These are phyloP conservation scores for Chelonia mydas DNA, from an alignment of 2,797 vertebrate species.

Conservation along the genomic window DNA sequence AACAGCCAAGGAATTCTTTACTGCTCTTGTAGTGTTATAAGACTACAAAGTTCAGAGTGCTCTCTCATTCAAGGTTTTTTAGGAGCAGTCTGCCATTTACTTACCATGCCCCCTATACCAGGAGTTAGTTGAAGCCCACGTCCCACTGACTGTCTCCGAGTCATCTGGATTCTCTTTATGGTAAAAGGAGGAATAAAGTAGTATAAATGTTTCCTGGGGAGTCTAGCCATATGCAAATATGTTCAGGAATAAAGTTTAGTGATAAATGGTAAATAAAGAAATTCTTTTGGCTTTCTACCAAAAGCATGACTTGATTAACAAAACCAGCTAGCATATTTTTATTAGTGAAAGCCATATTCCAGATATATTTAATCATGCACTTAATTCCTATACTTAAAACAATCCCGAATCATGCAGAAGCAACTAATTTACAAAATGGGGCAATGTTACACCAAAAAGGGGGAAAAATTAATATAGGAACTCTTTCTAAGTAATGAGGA, in stretches of 20 bases:
- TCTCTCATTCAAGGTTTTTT: background rate
- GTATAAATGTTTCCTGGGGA: constrained; percentile 21
- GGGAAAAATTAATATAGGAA: background rate
- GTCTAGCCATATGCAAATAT: background rate
- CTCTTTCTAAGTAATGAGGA: background rate
- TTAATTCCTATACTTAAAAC: background rate
- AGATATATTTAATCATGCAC: background rate
- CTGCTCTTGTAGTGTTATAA: background rate
- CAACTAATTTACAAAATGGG: background rate
- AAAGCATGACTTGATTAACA: background rate
- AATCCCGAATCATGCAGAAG: background rate
- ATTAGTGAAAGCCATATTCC: background rate
- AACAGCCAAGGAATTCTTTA: background rate
- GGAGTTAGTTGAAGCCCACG: constrained; percentile 90
- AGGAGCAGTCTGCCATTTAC: constrained; percentile 42
- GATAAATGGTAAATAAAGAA: fast-evolving
- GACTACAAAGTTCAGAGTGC: background rate
- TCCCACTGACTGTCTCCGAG: constrained; percentile 88
- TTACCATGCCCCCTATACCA: constrained; percentile 89
- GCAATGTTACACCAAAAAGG: too few species aligned
- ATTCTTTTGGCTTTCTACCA: background rate
- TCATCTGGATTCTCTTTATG: constrained; percentile 84
- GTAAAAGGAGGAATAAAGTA: background rate
- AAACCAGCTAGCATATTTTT: background rate
- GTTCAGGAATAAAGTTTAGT: background rate